Evolutionary conservation across 2,113 vertebrate genomes (phyloP).

Genomic region (Sorex araneus): DNA sequence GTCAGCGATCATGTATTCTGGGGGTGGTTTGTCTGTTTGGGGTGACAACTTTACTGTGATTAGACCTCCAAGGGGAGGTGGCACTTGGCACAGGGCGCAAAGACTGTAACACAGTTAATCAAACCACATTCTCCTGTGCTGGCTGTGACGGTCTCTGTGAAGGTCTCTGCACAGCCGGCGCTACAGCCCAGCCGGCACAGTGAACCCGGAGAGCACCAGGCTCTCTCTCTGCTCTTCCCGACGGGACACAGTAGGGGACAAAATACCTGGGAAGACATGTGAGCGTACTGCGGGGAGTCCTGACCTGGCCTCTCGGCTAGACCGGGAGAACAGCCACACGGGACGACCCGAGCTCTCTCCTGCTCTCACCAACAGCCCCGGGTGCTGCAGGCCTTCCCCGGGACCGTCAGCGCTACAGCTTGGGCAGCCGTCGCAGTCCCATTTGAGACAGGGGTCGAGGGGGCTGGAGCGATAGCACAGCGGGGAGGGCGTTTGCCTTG

Average conservation of each 20-base stretch:
- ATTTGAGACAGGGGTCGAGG: neutral
- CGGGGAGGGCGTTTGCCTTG: too few relatives aligned
- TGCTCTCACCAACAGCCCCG: constrained; percentile 5
- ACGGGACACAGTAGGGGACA: neutral
- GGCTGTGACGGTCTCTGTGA: too few relatives aligned
- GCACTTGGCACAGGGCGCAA: neutral
- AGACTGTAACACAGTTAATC: neutral
- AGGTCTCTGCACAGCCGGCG: neutral
- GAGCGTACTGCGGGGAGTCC: neutral
- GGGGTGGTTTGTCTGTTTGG: neutral
- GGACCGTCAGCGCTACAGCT: neutral
- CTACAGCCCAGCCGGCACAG: neutral
- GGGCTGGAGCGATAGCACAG: too few relatives aligned
- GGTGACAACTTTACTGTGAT: constrained; percentile 28
- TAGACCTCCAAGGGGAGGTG: neutral
- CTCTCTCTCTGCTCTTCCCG: neutral
- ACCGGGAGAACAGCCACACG: neutral
- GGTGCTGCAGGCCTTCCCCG: neutral
- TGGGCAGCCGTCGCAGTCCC: neutral
- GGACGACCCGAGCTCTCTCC: neutral
- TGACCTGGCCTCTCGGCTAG: neutral
- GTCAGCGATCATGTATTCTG: neutral
- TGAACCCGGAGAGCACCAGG: neutral
- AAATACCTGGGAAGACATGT: neutral
- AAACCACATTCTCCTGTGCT: neutral